phyloP scores from a whole-genome alignment of 2,113 vertebrate genomes.

The Neodon shergylaensis region DNA sequence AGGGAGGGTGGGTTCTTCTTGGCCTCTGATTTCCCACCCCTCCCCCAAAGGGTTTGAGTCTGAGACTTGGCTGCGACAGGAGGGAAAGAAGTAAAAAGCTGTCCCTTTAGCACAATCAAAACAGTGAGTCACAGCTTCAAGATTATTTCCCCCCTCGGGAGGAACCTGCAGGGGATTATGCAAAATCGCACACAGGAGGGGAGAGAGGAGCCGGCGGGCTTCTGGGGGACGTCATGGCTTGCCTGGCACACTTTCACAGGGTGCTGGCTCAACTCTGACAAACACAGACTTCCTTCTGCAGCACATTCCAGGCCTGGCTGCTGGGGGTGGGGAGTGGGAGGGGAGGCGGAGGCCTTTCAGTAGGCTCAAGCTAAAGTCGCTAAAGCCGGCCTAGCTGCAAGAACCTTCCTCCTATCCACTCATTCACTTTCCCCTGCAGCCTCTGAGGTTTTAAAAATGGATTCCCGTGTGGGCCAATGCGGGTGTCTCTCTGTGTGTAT shows the following conservation, averaged over 20 bases:
- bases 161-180: background rate
- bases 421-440: background rate
- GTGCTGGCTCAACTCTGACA: slow-evolving; percentile 9
- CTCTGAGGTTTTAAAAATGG: background rate
- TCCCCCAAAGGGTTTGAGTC: slow-evolving; percentile 58
- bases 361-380: background rate
- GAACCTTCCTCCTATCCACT: background rate
- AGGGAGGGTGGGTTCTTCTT: slow-evolving; percentile 11
- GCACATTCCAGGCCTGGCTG: slow-evolving; percentile 50
- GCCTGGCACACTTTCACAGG: background rate
- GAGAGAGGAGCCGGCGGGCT: background rate
- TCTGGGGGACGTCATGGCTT: background rate
- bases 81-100: background rate
- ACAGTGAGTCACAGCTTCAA: slow-evolving; percentile 73
- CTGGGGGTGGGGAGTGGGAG: background rate
- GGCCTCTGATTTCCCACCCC: slow-evolving; percentile 57
- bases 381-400: background rate
- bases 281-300: background rate
- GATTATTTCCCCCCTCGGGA: slow-evolving; percentile 35
- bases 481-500: background rate
- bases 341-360: background rate
- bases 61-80: slow-evolving; percentile 30
- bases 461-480: too few relatives aligned
- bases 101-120: slow-evolving; percentile 70
- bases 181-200: background rate